These are phyloP conservation scores for Eubasilissa splendida DNA, from an alignment of 2,888 invertebrate genomes.

Conservation along the genomic window DNA sequence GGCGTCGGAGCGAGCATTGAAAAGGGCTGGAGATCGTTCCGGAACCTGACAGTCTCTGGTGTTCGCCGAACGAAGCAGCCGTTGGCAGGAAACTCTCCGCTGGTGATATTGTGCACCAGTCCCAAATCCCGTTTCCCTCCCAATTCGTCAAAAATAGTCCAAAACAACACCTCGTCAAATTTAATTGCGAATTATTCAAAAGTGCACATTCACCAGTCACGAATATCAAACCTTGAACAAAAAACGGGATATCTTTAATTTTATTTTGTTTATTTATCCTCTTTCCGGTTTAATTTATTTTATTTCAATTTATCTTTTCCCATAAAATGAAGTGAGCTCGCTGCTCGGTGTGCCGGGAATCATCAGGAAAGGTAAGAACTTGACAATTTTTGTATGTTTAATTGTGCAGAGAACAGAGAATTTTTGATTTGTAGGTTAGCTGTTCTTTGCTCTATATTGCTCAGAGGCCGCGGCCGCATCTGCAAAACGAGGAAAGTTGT, in stretches of 20 bases:
- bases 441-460: slow-evolving; percentile 31
- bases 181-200: background rate
- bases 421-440: slow-evolving; percentile 26
- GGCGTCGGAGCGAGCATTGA: slow-evolving; percentile 42
- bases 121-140: slow-evolving; percentile 16
- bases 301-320: slow-evolving; percentile 7
- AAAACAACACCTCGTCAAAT: slow-evolving; percentile 9
- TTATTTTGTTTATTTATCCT: background rate
- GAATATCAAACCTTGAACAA: background rate
- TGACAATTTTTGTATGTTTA: background rate
- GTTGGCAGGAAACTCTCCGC: slow-evolving; percentile 14
- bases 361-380: slow-evolving; percentile 38
- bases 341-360: slow-evolving; percentile 4
- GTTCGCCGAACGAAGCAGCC: slow-evolving; percentile 43
- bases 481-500: slow-evolving; percentile 38
- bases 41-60: slow-evolving; percentile 49
- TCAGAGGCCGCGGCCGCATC: slow-evolving; percentile 24
- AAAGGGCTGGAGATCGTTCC: slow-evolving; percentile 36
- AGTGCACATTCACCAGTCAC: background rate
- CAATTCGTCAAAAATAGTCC: background rate
- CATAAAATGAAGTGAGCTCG: slow-evolving; percentile 12
- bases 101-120: background rate
- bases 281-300: background rate
- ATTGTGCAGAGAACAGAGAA: background rate
- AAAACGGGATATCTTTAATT: background rate